Base-by-base conservation (phyloP, 2,113 vertebrate genomes). In the Sciurus niger region DNA sequence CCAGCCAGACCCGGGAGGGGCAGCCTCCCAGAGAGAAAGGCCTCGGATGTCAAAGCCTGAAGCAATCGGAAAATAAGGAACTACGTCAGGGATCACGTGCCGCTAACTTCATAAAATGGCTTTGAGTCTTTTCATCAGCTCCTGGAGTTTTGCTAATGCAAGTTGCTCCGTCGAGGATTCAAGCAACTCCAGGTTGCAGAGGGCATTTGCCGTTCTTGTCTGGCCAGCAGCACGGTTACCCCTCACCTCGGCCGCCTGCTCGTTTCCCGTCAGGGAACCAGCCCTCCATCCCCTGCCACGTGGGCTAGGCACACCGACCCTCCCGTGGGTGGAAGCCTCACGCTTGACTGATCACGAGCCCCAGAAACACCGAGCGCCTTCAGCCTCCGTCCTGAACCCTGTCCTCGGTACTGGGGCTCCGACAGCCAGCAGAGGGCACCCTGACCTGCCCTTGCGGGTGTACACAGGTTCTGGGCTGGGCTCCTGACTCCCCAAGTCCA, bases 81-180 rank as follows among this genome's bases (percentile, higher is more conserved):
- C 51, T 0, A n/a, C 1, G 34, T 12, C 8, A 32, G 8, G 8
- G 34, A 76, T 12, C 4, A 9, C 13, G 5, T 28, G 51, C 46
- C 51, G 83, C 30, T 37, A 9, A 53, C 65, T 70, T 72, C 8
- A 37, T 6, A 30, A 55, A 28, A 14, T 18, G 84, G 67, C 72
- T 37, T 48, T 16, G n/a, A 28, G 70, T 74, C 88, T 79, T 22
- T 77, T 34, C 55, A 28, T n/a, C 73, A 48, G 55, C 13, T 28
- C 32, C 14, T 65, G 43, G 53, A 89, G 43, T 51, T 40, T 32
- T 51, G 74, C n/a, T 40, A 30, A 40, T 32, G 7, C 18, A 60
- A 79, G 46, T 40, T 24, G 16, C 46, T 24, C 10, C 53, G 37
- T 89, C 43, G 13, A 22, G 88, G 60, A 51, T 20, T 43, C 30